Conservation (phyloP, 2,113 vertebrate species). For the Physeter macrocephalus region DNA sequence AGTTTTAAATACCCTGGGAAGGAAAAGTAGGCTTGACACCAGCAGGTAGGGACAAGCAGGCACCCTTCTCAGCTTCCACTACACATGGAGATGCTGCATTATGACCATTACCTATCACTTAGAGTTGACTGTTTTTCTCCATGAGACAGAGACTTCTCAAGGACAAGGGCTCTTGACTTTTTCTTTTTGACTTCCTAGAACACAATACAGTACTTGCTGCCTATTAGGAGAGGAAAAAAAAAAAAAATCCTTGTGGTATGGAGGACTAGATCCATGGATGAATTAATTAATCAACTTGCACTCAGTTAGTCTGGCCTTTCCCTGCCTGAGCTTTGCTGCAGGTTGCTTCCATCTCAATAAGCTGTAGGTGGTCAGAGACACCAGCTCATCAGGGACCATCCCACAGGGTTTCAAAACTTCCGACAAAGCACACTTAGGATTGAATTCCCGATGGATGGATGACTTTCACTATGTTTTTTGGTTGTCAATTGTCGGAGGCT, state of each 20-base stretch:
- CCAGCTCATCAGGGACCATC: not conserved
- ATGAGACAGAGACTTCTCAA: not conserved
- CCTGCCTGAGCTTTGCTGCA: not conserved
- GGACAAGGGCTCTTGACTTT: not conserved
- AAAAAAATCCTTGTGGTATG: not conserved
- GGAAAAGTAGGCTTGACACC: not conserved
- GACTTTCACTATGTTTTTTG: not conserved
- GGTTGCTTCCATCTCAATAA: not conserved
- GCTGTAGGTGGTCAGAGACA: not conserved
- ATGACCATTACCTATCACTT: not conserved
- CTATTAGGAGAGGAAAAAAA: not conserved
- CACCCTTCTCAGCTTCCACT: not conserved
- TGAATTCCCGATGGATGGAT: not conserved
- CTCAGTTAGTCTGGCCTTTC: not conserved
- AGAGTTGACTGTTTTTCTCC: not conserved
- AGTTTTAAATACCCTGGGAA: not conserved
- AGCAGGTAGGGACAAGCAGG: not conserved
- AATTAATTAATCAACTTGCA: not conserved
- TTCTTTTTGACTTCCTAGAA: not conserved
- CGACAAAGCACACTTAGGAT: slow-evolving; percentile 17
- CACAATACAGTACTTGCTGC: not conserved
- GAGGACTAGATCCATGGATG: not conserved
- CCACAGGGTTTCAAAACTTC: slow-evolving; percentile 30
- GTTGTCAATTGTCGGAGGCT: slow-evolving; percentile 29
- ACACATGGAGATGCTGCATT: not conserved